Conservation (phyloP, 1,140 invertebrate genomes). For the Bombus fervidus region DNA sequence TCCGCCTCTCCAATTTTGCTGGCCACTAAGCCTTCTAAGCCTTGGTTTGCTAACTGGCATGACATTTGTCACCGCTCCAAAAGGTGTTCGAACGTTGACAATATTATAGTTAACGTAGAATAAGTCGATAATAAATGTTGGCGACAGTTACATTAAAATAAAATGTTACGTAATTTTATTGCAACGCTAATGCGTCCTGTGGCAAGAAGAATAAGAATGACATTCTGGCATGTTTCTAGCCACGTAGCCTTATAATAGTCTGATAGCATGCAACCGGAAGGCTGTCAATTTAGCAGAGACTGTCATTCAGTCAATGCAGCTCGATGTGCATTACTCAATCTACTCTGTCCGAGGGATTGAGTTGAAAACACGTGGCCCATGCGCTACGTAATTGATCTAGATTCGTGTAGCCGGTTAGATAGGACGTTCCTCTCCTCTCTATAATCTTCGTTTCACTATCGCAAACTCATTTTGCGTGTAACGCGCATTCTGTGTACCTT, state of each 20-base stretch:
- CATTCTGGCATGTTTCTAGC: too few species aligned
- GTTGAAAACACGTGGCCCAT: constrained; percentile 1
- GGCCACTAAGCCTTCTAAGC: too few species aligned
- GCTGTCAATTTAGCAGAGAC: constrained; percentile 23
- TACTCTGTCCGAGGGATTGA: constrained; percentile 18
- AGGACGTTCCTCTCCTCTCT: neutral
- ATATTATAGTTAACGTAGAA: too few species aligned
- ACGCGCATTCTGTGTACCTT: neutral
- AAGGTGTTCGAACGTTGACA: too few species aligned
- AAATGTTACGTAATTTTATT: neutral
- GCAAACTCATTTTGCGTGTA: neutral
- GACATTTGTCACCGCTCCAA: too few species aligned
- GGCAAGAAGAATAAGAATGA: neutral
- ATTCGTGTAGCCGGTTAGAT: neutral
- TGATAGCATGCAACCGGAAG: constrained; percentile 19
- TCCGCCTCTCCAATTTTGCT: too few species aligned
- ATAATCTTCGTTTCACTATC: neutral
- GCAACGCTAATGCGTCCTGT: neutral
- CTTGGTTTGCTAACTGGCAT: too few species aligned
- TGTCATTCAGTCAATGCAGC: constrained; percentile 18
- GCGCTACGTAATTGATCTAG: constrained; percentile 27
- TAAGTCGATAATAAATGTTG: too few species aligned
- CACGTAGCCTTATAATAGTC: constrained; percentile 2
- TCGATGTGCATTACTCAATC: constrained; percentile 23
- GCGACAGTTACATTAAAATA: neutral